Evolutionary conservation across 2,888 invertebrate species (phyloP), one percentile per base, ranked within the genome.

Genomic region (Chironomus tentans): DNA sequence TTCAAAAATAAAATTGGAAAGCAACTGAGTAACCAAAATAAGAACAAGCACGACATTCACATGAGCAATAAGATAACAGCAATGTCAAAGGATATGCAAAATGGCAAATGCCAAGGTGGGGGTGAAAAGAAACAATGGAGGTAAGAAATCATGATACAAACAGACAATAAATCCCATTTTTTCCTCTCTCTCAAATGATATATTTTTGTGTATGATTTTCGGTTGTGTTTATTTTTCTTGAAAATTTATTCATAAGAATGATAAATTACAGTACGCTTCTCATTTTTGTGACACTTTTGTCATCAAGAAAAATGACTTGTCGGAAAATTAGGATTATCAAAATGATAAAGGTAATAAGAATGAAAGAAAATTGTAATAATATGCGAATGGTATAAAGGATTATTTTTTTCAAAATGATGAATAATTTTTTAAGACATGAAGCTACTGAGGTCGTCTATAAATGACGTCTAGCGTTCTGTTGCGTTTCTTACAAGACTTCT

Each of bases 221-320:
- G 13, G 24, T 21, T 65, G 65, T 65, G 56, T 56, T n/a, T 56
- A 18, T 12, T 65, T 62, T 65, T 65, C 24, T 13, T 65, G 24
- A 13, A 24, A 65, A 65, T 65, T 62, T 56, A 56, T 56, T 65
- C 24, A 24, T 21, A 65, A 56, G 56, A 18, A 65, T 65, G 65
- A 65, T 65, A 65, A 65, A 65, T 65, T 65, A 65, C 65, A 13
- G 6, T 65, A 21, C 24, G 65, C 13, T 4, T 21, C 21, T 65
- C 13, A 22, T 24, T 21, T n/a, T 65, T 65, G 21, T 65, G 65
- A 24, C 22, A 65, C 21, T 65, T 65, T 65, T 65, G 24, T 65
- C 65, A 65, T 24, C 65, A 65, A 65, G 65, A 65, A 65, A 65
- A 65, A 65, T 65, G 65, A 65, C 65, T 65, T 65, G 65, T 22